Evolutionary conservation across 2,888 invertebrate genomes (phyloP).

Genomic region (Uropetala carovei): DNA sequence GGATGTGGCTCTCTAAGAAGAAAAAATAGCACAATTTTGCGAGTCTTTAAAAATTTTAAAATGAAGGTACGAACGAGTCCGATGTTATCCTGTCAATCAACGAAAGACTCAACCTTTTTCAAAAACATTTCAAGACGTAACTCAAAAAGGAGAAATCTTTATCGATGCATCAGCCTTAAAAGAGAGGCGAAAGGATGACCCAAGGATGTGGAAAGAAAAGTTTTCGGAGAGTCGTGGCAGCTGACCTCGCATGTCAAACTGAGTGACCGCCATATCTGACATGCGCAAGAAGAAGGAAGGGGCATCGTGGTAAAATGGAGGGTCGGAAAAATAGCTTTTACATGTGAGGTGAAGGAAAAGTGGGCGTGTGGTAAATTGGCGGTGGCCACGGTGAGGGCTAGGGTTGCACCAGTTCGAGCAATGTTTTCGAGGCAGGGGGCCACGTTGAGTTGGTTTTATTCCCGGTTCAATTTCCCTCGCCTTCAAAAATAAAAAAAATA

Average conservation of each 20-base stretch:
- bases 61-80: neutral
- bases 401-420: neutral
- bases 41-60: neutral
- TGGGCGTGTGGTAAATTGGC: slow-evolving; percentile 24
- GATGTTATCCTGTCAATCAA: slow-evolving; percentile 20
- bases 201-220: neutral
- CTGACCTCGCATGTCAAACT: slow-evolving; percentile 11
- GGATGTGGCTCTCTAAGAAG: too few species aligned
- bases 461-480: neutral
- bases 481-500: neutral
- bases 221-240: neutral
- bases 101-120: neutral
- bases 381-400: neutral
- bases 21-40: too few species aligned
- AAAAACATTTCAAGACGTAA: slow-evolving; percentile 13
- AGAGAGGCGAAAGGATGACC: neutral
- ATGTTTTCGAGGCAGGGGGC: neutral
- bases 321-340: neutral
- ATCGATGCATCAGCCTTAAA: neutral
- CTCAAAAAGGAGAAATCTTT: neutral
- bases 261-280: neutral
- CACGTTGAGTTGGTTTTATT: neutral
- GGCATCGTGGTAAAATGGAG: neutral
- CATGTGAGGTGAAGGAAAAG: neutral
- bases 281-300: neutral